Evolutionary conservation across 2,797 vertebrate species (phyloP).

Genomic region (Rhinophrynus dorsalis): DNA sequence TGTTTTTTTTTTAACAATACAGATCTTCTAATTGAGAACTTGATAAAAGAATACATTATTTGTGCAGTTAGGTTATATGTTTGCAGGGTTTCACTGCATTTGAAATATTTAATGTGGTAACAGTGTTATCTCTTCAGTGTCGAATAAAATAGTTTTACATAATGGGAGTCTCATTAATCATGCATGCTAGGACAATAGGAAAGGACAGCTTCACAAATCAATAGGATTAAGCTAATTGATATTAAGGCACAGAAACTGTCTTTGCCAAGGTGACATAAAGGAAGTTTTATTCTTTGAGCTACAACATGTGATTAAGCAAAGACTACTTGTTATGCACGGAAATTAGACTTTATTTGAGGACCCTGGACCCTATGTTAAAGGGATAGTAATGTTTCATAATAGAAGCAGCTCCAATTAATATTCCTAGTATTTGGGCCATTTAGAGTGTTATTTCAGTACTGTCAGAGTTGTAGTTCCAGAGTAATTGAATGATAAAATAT

Average conservation of each 20-base stretch:
- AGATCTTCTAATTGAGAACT: conserved; percentile 37
- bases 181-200: conserved; percentile 42
- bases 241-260: conserved; percentile 41
- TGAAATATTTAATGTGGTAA: conserved; percentile 36
- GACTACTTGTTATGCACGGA: conserved; percentile 18
- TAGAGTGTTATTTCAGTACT: no score
- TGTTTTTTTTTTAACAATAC: conserved; percentile 21
- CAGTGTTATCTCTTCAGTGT: conserved; percentile 29
- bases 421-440: no score
- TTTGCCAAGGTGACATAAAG: conserved; percentile 46
- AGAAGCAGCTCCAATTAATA: no score
- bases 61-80: conserved; percentile 27
- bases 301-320: conserved; percentile 31
- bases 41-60: conserved; percentile 42
- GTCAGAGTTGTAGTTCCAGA: no score
- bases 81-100: conserved; percentile 26
- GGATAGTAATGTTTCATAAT: no score
- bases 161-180: conserved; percentile 45
- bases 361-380: no score
- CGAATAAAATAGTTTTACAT: conserved; percentile 42
- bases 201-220: conserved; percentile 42
- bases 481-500: no score
- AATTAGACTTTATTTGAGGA: conserved; percentile 27
- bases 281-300: conserved; percentile 36
- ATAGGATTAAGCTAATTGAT: conserved; percentile 47